phyloP scores from a whole-genome alignment of 2,888 invertebrate genomes.

The Melolontha melolontha region DNA sequence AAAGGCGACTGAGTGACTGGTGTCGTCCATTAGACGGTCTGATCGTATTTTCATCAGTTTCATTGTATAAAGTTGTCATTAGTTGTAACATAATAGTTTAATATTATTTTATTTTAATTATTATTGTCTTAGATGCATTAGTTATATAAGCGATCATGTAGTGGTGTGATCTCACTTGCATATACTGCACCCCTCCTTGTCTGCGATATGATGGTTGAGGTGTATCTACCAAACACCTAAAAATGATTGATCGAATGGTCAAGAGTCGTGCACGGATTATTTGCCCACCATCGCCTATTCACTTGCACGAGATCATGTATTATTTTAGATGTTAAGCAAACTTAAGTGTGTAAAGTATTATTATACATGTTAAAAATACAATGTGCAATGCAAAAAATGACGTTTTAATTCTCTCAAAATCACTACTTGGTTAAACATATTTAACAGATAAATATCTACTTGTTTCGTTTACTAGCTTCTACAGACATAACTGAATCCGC shows the following conservation, averaged over 20 bases:
- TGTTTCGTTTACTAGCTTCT: constrained; percentile 22
- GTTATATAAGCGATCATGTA: constrained; percentile 53
- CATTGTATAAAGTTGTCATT: constrained; percentile 61
- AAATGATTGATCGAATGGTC: constrained; percentile 16
- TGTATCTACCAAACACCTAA: constrained; percentile 20
- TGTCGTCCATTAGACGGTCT: constrained; percentile 48
- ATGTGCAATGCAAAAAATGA: constrained; percentile 47
- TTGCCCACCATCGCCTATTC: constrained; percentile 48
- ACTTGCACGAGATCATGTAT: constrained; percentile 57
- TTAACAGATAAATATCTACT: constrained; percentile 8
- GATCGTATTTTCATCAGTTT: constrained; percentile 51
- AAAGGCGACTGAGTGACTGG: constrained; percentile 57
- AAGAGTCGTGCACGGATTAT: constrained; percentile 44
- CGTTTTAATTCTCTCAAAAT: constrained; percentile 24
- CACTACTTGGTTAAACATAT: neutral
- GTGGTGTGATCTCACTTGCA: constrained; percentile 60
- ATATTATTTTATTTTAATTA: constrained; percentile 54
- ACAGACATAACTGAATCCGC: constrained; percentile 30
- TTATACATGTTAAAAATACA: constrained; percentile 48
- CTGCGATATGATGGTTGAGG: constrained; percentile 51
- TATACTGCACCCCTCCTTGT: constrained; percentile 54
- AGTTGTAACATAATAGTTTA: constrained; percentile 39
- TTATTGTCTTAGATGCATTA: constrained; percentile 48
- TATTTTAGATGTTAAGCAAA: constrained; percentile 54
- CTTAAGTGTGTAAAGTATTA: constrained; percentile 46